Evolutionary conservation across 2,888 invertebrate genomes (phyloP), one percentile per base, ranked within the genome.

Genomic region (Griposia aprilina): DNA sequence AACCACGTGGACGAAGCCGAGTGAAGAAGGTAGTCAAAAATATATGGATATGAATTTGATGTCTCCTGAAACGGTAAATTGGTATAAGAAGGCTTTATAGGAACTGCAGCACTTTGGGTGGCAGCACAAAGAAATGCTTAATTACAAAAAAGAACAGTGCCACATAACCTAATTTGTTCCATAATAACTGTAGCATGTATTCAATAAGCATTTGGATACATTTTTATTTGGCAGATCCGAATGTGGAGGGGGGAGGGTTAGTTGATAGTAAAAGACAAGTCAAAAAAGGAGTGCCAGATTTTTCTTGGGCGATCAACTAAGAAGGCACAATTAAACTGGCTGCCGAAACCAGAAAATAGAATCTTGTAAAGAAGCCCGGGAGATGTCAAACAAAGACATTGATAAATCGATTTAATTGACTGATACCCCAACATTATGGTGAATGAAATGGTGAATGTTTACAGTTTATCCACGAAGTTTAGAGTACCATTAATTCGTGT

Each of bases 341-440:
- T 30, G 20, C 41, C 50, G 62, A 66, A 78, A 52, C 20, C 41
- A 59, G 23, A 50, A 57, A 83, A n/a, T 57, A 26, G 30, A 73
- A 20, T 69, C 71, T 82, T 82, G 68, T 72, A 62, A 84, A 45
- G 62, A n/a, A 68, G 2, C 23, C 3, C 5, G 45, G 57, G 6
- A 55, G 20, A 36, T 52, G 60, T 70, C 71, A 81, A 84, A 84
- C 80, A 84, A 60, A 48, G 63, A 80, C 65, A 55, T 79, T 69
- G 71, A 84, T 81, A 84, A 72, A 69, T 71, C 50, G 69, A 55
- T 55, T 48, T 84, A 80, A 82, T 50, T 69, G 84, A 79, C 80
- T 30, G 59, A 10, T 30, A 52, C 67, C 57, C 26, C 84, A 81
- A 81, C 72, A 81, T 68, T 15, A 59, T 48, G 57, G 15, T 20